Evolutionary conservation across 2,888 invertebrate genomes (phyloP).

Genomic region (Dryadula phaetusa): DNA sequence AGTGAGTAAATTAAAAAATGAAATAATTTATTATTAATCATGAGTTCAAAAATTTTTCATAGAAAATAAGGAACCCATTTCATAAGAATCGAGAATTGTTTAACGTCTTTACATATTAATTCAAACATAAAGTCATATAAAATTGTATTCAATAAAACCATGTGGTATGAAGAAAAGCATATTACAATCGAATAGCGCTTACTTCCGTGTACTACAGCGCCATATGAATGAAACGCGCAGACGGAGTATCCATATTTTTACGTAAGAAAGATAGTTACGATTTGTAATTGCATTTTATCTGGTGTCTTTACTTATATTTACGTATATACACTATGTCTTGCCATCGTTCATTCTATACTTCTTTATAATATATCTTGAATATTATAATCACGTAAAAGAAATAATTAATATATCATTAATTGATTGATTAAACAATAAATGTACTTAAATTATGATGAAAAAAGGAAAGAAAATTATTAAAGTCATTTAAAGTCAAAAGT

Average conservation of each 20-base stretch:
- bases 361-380: not conserved
- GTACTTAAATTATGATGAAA: not conserved
- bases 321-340: not conserved
- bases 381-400: too few species aligned
- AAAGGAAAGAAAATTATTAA: not conserved
- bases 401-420: too few species aligned
- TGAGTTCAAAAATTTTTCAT: too few species aligned
- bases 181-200: not conserved
- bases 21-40: too few species aligned
- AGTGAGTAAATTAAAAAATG: too few species aligned
- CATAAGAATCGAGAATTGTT: not conserved
- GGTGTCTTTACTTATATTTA: not conserved
- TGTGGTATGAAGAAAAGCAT: conserved; percentile 2
- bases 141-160: conserved; percentile 8
- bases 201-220: not conserved
- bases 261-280: conserved; percentile 24
- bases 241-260: conserved; percentile 29
- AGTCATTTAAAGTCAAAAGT: not conserved
- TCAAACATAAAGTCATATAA: conserved; percentile 3
- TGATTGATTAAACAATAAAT: not conserved
- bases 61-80: not conserved
- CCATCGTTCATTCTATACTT: not conserved
- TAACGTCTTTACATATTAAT: not conserved
- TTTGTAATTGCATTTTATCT: conserved; percentile 25
- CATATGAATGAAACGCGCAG: conserved; percentile 21